Conservation (phyloP, 2,797 vertebrate genomes). For the Danio albolineatus region DNA sequence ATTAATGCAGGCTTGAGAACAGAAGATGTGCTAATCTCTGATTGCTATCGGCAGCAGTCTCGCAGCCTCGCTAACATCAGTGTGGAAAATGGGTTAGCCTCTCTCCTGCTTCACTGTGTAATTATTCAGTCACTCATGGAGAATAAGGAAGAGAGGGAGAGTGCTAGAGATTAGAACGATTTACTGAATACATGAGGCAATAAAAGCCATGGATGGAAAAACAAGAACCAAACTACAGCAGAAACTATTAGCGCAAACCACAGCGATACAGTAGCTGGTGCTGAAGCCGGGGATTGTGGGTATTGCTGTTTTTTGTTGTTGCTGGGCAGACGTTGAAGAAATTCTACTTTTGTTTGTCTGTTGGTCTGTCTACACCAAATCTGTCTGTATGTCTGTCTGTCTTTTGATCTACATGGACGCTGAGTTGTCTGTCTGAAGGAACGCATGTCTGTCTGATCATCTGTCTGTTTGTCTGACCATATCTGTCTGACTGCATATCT, state of each 20-base stretch:
- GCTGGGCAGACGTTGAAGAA: background rate
- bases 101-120: conserved; percentile 47
- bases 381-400: background rate
- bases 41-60: conserved; percentile 58
- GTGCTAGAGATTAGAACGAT: conserved; percentile 41
- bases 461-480: background rate
- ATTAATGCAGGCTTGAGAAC: conserved; percentile 48
- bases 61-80: conserved; percentile 35
- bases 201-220: conserved; percentile 29
- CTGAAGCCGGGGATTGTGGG: conserved; percentile 26
- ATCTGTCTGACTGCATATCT: too few relatives aligned
- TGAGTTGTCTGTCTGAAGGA: too few relatives aligned
- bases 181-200: conserved; percentile 33
- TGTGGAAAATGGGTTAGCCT: conserved; percentile 52
- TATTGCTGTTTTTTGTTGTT: conserved; percentile 17
- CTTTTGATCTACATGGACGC: too few relatives aligned
- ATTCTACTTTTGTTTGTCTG: background rate
- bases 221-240: background rate
- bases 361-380: background rate
- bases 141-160: background rate
- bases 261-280: background rate
- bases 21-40: conserved; percentile 50
- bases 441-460: background rate
- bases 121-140: conserved; percentile 33
- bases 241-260: background rate